Conservation (phyloP, 2,113 vertebrate species). For the Tachysurus fulvidraco region DNA sequence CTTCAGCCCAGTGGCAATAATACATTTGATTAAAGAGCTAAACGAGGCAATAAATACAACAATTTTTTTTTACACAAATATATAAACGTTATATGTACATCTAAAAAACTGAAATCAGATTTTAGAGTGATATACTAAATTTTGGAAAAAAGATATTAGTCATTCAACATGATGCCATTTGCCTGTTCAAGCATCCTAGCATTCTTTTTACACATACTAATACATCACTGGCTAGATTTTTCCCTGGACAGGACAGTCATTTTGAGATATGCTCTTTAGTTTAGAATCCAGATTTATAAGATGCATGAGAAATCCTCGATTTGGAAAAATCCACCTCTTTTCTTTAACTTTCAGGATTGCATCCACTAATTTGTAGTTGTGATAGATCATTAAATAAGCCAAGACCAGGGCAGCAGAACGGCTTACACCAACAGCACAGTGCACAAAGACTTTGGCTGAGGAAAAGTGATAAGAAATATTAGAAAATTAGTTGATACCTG, state of each 20-base stretch:
- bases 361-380: conserved; percentile 57
- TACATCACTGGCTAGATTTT: background rate
- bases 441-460: conserved; percentile 63
- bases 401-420: conserved; percentile 64
- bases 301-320: conserved; percentile 65
- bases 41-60: background rate
- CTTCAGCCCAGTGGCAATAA: background rate
- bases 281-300: conserved; percentile 54
- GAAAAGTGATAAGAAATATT: background rate
- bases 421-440: conserved; percentile 67
- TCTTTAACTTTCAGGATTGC: conserved; percentile 61
- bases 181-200: background rate
- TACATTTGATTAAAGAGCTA: background rate
- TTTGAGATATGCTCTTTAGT: conserved; percentile 17
- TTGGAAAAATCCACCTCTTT: conserved; percentile 67
- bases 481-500: background rate
- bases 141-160: background rate
- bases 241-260: background rate
- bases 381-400: conserved; percentile 68
- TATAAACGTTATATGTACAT: background rate
- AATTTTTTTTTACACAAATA: background rate
- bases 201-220: background rate
- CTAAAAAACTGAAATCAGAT: background rate
- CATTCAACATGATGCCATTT: background rate
- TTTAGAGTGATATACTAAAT: background rate